Evolutionary conservation across 1,140 invertebrate species (phyloP), one percentile per base, ranked within the genome.

Genomic region (Philopotamus ludificatus): DNA sequence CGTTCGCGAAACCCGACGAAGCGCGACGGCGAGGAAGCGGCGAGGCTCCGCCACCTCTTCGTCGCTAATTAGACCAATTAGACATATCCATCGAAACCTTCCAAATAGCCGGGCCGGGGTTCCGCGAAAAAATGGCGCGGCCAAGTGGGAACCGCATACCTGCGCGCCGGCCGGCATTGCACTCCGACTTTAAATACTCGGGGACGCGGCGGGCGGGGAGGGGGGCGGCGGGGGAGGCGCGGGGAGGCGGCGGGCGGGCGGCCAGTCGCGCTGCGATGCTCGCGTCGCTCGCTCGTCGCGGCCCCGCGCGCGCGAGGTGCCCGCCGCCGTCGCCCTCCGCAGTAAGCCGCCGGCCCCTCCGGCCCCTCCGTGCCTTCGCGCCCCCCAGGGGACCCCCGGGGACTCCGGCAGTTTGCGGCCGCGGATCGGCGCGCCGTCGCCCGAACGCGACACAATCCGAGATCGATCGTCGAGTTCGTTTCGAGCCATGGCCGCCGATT

Each of bases 71-170:
- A 57, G 21, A n/a, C 54, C 54, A 60, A 60, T 60, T 60, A 60
- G 18, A 22, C 57, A 41, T 15, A 47, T 60, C 44, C 44, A 47
- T 25, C 15, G 26, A 53, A 64, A 60, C 58, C 54, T 66, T 60
- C 64, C 53, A 50, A 57, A 70, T 63, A 70, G 60, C 55, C 53
- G 44, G 51, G 59, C 16, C 26, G 60, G 44, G 15, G 54, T 70
- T 67, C 68, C 50, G 65, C 65, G 65, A 70, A 70, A 65, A 66
- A 70, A 67, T 67, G 41, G 54, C 54, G 20, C 23, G 2, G 23
- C 28, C 60, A 63, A 49, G 59, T 42, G 65, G 55, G 58, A 34
- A 34, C 41, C 61, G 42, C 63, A 69, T 66, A 65, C 63, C 67
- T 65, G 53, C 51, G 58, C 63, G 53, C 26, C 63, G 45, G 55